Base-by-base conservation (phyloP, 2,888 invertebrate species). In the Epinotia ramella region DNA sequence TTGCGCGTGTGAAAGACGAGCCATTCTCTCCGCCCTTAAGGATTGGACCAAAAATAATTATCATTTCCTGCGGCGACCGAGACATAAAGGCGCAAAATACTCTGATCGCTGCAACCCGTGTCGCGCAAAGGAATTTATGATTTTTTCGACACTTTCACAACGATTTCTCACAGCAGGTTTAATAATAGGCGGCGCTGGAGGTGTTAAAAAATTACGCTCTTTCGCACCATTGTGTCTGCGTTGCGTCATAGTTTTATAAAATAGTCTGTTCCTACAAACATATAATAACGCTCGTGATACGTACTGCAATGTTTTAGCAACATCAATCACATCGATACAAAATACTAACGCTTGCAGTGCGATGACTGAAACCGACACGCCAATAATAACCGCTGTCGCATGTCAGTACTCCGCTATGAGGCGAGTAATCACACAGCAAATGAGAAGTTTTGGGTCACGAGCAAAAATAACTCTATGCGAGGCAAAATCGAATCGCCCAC, bases 1-100 rank as follows among this genome's bases (percentile, higher is more conserved):
- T 91, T 89, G 91, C 90, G 88, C 92, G 90, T 92, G 91, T 93
- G 94, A 93, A 94, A 93, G 91, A 91, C 85, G 89, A 89, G 78
- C 88, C 88, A 90, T 91, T 93, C 91, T 90, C 87, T 89, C 86
- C 87, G 86, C 87, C 88, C 88, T 87, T 88, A 88, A 88, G 89
- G 90, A 89, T 87, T 89, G 89, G 85, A 88, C 89, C 91, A 91
- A 89, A 92, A 91, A 93, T 94, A 94, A 95, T 95, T 93, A 93
- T 94, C 93, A 94, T 94, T 94, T 94, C 94, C 94, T 94, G 94
- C 91, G 93, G 94, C 91, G 86, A 86, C 80, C 76, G 84, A 81
- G 83, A 86, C 83, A 84, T 84, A 85, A 84, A 84, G 83, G 81
- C 81, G 77, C 73, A 67, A 80, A 82, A 83, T 82, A 84, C 83